Percentiles rank a stretch among this genome's conserved stretches.
Evolutionary conservation across 2,797 vertebrate species (phyloP).

Genomic region (Scleropages formosus): DNA sequence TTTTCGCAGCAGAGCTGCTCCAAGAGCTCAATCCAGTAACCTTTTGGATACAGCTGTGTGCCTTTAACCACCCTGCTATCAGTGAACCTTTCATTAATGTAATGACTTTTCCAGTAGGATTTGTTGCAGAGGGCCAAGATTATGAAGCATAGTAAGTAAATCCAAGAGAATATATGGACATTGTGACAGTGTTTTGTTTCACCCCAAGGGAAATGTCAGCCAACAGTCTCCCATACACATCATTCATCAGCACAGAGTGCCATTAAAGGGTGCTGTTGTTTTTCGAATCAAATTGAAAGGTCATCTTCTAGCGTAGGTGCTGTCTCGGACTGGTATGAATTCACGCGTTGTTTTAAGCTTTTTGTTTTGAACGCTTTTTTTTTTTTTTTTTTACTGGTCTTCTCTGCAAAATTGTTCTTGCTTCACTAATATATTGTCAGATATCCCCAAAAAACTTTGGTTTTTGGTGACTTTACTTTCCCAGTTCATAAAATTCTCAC

Average conservation of each 20-base stretch:
- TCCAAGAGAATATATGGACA: not conserved
- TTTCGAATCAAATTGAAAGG: constrained; percentile 49
- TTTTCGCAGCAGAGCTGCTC: not conserved
- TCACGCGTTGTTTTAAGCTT: not conserved
- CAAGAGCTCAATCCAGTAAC: not conserved
- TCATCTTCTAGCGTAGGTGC: constrained; percentile 57
- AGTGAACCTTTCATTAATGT: no score
- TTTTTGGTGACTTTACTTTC: no score
- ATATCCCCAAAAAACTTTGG: no score
- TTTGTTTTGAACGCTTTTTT: not conserved
- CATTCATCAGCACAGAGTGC: not conserved
- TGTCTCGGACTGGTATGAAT: constrained; percentile 58
- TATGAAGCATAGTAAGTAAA: not conserved
- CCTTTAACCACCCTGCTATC: no score
- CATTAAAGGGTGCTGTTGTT: not conserved
- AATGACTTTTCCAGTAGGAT: no score
- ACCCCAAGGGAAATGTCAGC: constrained; percentile 1
- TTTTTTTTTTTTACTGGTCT: not conserved
- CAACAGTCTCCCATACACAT: not conserved
- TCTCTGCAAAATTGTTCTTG: not conserved
- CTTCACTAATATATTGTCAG: no score
- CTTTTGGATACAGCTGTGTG: not conserved
- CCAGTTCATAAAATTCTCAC: no score
- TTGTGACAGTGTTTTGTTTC: not conserved
- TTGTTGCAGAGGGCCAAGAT: no score